These are phyloP conservation scores for Chymomyza amoena DNA, from an alignment of 2,888 invertebrate species.

Conservation along the genomic window DNA sequence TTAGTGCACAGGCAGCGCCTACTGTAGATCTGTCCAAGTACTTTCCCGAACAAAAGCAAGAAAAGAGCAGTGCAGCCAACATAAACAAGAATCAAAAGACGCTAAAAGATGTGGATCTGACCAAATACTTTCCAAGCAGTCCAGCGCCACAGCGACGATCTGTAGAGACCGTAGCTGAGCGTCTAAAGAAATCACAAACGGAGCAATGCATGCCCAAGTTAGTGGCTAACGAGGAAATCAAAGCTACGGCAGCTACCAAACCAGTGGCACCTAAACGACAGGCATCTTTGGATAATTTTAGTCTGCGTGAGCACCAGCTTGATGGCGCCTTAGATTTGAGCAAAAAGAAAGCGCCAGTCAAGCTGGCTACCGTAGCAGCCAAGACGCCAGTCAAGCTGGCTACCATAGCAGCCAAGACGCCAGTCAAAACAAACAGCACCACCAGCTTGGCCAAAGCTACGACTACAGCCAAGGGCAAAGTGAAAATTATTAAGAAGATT, in stretches of 20 bases:
- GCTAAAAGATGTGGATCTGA: conserved; percentile 77
- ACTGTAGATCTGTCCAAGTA: conserved; percentile 77
- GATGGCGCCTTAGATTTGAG: conserved; percentile 76
- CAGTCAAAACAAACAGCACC: conserved; percentile 17
- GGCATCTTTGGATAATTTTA: conserved; percentile 62
- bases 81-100: conserved; percentile 78
- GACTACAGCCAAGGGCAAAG: conserved; percentile 62
- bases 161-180: conserved; percentile 72
- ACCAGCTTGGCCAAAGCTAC: conserved; percentile 52
- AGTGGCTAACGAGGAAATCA: background rate
- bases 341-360: conserved; percentile 51
- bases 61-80: conserved; percentile 62
- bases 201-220: conserved; percentile 37
- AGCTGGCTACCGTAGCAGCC: background rate
- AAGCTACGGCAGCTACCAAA: conserved; percentile 15
- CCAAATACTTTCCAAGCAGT: conserved; percentile 77
- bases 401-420: background rate
- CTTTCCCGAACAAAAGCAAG: conserved; percentile 76
- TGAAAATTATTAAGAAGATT: conserved; percentile 74
- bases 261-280: conserved; percentile 58
- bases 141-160: conserved; percentile 74
- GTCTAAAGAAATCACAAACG: conserved; percentile 71
- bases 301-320: conserved; percentile 76
- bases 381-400: background rate
- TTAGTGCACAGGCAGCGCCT: conserved; percentile 67